A percentile compares a stretch with the other conserved stretches of the same genome.
phyloP scores from a whole-genome alignment of 2,888 invertebrate species.

The Scaeva pyrastri region DNA sequence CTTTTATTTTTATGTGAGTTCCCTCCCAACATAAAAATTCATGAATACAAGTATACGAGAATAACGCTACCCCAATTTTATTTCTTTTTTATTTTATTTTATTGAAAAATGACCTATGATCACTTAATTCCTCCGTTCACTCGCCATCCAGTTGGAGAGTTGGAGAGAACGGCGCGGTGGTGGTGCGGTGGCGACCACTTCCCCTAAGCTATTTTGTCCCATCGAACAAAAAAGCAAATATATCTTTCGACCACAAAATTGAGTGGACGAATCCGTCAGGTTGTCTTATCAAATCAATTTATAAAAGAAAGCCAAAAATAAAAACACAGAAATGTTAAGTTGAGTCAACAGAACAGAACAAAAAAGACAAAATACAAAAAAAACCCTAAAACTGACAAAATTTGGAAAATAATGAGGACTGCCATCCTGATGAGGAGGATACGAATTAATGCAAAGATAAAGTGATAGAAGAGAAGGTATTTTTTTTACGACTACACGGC shows the following conservation, averaged over 20 bases:
- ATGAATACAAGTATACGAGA: slow-evolving; percentile 40
- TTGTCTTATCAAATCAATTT: slow-evolving; percentile 76
- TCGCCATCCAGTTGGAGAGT: too few relatives aligned
- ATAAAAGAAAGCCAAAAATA: slow-evolving; percentile 54
- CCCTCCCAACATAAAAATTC: slow-evolving; percentile 24
- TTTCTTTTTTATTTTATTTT: slow-evolving; percentile 24
- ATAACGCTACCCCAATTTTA: slow-evolving; percentile 29
- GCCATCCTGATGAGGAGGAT: slow-evolving; percentile 53
- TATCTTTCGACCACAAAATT: slow-evolving; percentile 44
- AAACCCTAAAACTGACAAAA: slow-evolving; percentile 59
- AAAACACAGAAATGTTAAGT: slow-evolving; percentile 49
- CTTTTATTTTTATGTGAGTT: slow-evolving; percentile 46
- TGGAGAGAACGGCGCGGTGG: not conserved
- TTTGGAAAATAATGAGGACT: slow-evolving; percentile 67
- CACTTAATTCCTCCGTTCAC: slow-evolving; percentile 53
- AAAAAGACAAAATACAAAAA: not conserved
- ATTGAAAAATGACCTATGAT: slow-evolving; percentile 75
- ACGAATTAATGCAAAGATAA: slow-evolving; percentile 48
- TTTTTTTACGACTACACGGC: slow-evolving; percentile 22
- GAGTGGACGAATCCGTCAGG: slow-evolving; percentile 71
- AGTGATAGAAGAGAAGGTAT: not conserved
- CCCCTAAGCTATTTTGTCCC: slow-evolving; percentile 35
- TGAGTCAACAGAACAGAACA: slow-evolving; percentile 37
- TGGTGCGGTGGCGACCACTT: too few relatives aligned
- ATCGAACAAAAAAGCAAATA: slow-evolving; percentile 40